A percentile compares a stretch with the other conserved stretches of the same genome.
These are phyloP conservation scores for Ichneumoninae sp. DNA, from an alignment of 2,888 invertebrate species.

Conservation along the genomic window DNA sequence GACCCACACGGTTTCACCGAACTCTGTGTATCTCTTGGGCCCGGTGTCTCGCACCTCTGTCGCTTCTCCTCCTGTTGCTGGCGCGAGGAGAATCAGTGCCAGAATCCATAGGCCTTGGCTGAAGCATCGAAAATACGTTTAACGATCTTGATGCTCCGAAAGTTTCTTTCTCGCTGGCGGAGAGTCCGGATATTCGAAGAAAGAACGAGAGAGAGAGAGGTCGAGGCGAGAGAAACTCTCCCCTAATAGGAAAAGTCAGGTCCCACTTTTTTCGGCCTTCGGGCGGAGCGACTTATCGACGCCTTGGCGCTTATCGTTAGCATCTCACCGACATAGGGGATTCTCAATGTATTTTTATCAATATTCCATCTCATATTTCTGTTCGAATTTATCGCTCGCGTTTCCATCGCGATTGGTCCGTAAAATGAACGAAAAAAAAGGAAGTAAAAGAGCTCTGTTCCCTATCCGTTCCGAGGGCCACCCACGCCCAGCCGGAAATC, in stretches of 20 bases:
- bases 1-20: constrained; percentile 9
- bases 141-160: constrained; percentile 6
- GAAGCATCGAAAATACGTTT: neutral
- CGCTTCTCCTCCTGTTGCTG: constrained; percentile 16
- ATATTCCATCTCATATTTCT: neutral
- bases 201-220: neutral
- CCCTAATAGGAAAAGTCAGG: constrained; percentile 17
- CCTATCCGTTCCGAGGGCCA: neutral
- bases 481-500: neutral
- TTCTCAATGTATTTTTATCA: constrained; percentile 4
- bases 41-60: neutral
- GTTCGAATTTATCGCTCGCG: neutral
- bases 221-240: neutral
- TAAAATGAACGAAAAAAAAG: neutral
- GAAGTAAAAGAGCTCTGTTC: neutral
- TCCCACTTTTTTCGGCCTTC: constrained; percentile 5
- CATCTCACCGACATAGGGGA: neutral
- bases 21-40: neutral
- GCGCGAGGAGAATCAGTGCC: neutral
- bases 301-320: constrained; percentile 10
- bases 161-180: neutral
- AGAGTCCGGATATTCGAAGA: neutral
- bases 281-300: constrained; percentile 9
- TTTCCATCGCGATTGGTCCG: neutral
- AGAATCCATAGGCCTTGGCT: neutral